phyloP scores from a whole-genome alignment of 2,888 invertebrate species.

The Lithophane ornitopus region DNA sequence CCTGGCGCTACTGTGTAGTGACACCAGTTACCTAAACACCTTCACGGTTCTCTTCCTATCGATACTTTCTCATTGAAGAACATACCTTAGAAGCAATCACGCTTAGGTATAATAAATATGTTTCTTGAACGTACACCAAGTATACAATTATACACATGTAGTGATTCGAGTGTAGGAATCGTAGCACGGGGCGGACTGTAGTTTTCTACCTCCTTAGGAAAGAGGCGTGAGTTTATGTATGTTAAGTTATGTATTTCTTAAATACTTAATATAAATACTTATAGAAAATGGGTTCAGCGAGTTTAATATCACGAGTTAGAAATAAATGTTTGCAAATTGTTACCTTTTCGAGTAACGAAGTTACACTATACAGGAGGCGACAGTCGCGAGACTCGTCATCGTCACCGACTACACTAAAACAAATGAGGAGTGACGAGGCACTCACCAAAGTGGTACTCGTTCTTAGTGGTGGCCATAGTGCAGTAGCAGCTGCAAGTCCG shows the following conservation, averaged over 20 bases:
- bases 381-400: neutral
- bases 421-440: constrained; percentile 45
- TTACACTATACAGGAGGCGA: neutral
- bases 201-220: neutral
- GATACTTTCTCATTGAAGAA: no score
- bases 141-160: no score
- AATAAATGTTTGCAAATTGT: constrained; percentile 24
- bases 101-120: neutral
- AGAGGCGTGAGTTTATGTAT: neutral
- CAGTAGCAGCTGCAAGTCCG: constrained; percentile 64
- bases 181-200: neutral
- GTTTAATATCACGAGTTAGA: constrained; percentile 24
- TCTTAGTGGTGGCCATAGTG: constrained; percentile 77
- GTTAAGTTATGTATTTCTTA: neutral
- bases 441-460: constrained; percentile 86
- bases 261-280: neutral
- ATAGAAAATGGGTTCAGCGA: constrained; percentile 2
- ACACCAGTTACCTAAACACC: neutral
- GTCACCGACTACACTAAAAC: constrained; percentile 7
- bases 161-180: no score
- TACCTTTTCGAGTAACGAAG: constrained; percentile 28
- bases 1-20: no score
- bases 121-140: no score
- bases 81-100: neutral
- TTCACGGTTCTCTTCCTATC: neutral